Conservation (phyloP, 2,113 vertebrate species). For the Camelus dromedarius region DNA sequence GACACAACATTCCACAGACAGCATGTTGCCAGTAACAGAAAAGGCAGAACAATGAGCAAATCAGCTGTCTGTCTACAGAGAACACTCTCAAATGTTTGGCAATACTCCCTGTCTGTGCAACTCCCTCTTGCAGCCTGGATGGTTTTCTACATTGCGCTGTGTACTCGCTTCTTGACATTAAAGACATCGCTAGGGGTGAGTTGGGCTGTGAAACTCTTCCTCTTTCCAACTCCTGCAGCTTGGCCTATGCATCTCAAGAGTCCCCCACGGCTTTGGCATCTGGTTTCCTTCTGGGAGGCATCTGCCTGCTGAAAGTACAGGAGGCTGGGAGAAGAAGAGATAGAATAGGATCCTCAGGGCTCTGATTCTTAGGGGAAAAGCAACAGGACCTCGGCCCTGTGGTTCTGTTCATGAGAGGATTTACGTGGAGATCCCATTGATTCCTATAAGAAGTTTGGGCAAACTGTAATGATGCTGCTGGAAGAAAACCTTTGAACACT, state of each 20-base stretch:
- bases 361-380: constrained; percentile 59
- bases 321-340: constrained; percentile 52
- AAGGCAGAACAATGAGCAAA: not conserved
- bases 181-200: not conserved
- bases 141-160: constrained; percentile 9
- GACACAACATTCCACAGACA: not conserved
- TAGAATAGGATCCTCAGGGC: constrained; percentile 25
- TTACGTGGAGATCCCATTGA: constrained; percentile 30
- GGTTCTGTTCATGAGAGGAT: constrained; percentile 75
- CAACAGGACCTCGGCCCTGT: not conserved
- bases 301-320: constrained; percentile 73
- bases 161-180: constrained; percentile 64
- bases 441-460: constrained; percentile 70
- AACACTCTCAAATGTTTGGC: not conserved
- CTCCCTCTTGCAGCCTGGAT: constrained; percentile 52
- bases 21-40: not conserved
- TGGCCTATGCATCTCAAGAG: constrained; percentile 32
- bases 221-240: constrained; percentile 58
- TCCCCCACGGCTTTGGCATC: constrained; percentile 51
- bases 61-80: not conserved
- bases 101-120: not conserved
- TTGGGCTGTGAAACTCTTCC: not conserved
- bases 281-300: constrained; percentile 70
- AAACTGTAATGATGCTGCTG: constrained; percentile 65
- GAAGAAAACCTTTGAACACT: constrained; percentile 42